phyloP scores from a whole-genome alignment of 1,140 invertebrate genomes.

The Cyclargus thomasi region DNA sequence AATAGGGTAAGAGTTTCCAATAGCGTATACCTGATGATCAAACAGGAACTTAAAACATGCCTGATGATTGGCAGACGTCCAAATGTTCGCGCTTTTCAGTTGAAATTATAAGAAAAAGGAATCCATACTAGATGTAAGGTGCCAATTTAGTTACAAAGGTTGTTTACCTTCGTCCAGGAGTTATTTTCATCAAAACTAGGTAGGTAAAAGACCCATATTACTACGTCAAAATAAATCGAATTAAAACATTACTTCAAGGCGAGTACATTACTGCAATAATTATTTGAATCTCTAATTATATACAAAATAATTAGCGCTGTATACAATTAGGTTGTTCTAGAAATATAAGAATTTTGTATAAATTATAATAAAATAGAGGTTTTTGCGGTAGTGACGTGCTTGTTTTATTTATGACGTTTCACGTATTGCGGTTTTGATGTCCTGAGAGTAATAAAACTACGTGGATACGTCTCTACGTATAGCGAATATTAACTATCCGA shows the following conservation, averaged over 20 bases:
- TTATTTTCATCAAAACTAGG: background rate
- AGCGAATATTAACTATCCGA: too few relatives aligned
- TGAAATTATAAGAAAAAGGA: background rate
- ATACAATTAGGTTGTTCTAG: background rate
- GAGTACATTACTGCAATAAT: background rate
- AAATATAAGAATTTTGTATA: background rate
- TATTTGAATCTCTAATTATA: background rate
- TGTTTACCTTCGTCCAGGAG: background rate
- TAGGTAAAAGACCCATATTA: background rate
- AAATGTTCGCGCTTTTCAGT: background rate
- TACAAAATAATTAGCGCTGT: conserved; percentile 1
- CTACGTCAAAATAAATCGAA: background rate
- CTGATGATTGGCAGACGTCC: background rate
- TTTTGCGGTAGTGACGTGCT: background rate
- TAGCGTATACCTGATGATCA: background rate
- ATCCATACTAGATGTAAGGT: conserved; percentile 3
- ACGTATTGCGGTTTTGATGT: background rate
- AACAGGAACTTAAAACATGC: background rate
- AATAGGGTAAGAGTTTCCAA: background rate
- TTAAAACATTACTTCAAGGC: background rate
- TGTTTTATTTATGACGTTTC: background rate
- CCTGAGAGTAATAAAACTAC: background rate
- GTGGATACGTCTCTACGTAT: background rate
- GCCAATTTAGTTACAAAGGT: background rate
- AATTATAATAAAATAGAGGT: background rate